Evolutionary conservation across 2,113 vertebrate species (phyloP).

Genomic region (Echinops telfairi): DNA sequence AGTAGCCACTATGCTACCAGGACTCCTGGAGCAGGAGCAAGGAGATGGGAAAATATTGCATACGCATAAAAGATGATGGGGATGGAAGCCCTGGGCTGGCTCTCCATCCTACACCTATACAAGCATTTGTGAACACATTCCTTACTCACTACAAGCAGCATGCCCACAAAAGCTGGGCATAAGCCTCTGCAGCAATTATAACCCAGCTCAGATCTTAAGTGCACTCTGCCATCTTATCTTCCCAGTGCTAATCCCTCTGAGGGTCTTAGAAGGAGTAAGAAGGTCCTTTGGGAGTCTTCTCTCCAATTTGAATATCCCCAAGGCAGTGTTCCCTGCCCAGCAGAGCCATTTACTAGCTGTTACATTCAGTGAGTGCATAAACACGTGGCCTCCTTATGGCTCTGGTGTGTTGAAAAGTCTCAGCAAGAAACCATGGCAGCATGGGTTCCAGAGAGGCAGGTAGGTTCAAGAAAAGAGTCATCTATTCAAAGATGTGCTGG

Average conservation of each 20-base stretch:
- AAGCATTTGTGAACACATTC: neutral
- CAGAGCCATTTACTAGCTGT: neutral
- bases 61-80: neutral
- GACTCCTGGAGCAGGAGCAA: too few relatives aligned
- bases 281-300: neutral
- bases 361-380: neutral
- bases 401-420: slow-evolving; percentile 26
- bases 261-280: neutral
- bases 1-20: too few relatives aligned
- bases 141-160: neutral
- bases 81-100: neutral
- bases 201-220: neutral
- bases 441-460: neutral
- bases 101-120: neutral
- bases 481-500: neutral
- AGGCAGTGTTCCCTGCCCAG: neutral
- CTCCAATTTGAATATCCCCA: neutral
- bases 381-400: neutral
- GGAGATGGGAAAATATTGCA: neutral
- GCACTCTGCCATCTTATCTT: neutral
- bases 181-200: rapidly evolving
- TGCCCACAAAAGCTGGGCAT: neutral
- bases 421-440: neutral
- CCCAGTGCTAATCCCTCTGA: neutral
- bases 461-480: neutral